Base-by-base conservation (phyloP, 2,888 invertebrate genomes). In the Chalcis sispes region DNA sequence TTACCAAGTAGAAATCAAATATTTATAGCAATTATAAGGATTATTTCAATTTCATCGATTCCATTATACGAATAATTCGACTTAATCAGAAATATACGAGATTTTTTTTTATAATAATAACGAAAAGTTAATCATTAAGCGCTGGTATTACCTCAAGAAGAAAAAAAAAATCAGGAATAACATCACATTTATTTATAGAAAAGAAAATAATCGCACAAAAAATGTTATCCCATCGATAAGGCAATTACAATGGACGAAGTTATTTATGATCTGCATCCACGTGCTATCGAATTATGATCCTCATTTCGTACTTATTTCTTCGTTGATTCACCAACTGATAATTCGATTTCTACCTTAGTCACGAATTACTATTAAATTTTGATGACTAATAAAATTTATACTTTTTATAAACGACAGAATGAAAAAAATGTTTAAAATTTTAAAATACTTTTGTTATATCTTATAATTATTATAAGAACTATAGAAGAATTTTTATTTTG, bases 171-270 rank as follows among this genome's bases (percentile, higher is more conserved):
- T 65, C 50, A 52, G 18, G 13, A 1, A 15, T 32, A 20, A 4
- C 52, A 65, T 65, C 65, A 65, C 36, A 25, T 4, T 32, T 66
- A 66, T 66, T 66, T 50, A 54, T 66, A 66, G 65, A 36, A 66
- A 36, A n/a, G 52, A 40, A 23, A 66, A 15, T 50, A n/a, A 20
- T 15, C 4, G 56, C 23, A 15, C 20, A 29, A 46, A 67, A 66
- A 67, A 46, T 58, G 20, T 67, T 29, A n/a, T 52, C 8, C 52
- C 64, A 23, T 20, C 67, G 42, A 56, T 56, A 46, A 27, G 20
- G 42, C 67, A 58, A 67, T 46, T 46, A 58, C 29, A 67, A 46
- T 67, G 54, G 27, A 27, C 54, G 46, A 52, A 52, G 29, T 18
- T 67, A 23, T 67, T 58, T 67, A 56, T 29, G 29, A 56, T 27